Evolutionary conservation across 2,113 vertebrate species (phyloP).

Genomic region (Equus przewalskii): DNA sequence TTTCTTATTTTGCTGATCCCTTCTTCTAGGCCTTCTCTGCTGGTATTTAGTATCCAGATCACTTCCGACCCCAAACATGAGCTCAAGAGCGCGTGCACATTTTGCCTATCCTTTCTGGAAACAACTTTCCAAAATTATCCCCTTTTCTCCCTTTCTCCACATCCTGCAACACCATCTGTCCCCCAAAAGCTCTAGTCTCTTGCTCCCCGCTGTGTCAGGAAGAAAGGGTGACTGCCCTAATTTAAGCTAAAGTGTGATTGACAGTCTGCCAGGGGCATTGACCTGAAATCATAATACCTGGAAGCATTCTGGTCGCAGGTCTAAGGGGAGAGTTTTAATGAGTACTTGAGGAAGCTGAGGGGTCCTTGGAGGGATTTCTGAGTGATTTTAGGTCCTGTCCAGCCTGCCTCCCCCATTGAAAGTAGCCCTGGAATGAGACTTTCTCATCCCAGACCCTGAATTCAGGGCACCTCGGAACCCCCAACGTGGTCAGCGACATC

Average conservation of each 20-base stretch:
- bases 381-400: background rate
- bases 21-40: background rate
- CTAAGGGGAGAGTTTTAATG: background rate
- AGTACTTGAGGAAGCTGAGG: background rate
- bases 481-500: fast-evolving
- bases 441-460: background rate
- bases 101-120: background rate
- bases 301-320: background rate
- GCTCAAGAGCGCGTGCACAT: background rate
- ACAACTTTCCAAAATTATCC: background rate
- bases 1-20: background rate
- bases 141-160: background rate
- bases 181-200: background rate
- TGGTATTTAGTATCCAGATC: background rate
- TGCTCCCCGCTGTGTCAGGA: background rate
- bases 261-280: background rate
- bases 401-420: background rate
- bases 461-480: background rate
- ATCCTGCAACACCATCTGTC: background rate
- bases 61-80: background rate
- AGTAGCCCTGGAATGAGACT: background rate
- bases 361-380: background rate
- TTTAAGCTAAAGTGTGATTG: background rate
- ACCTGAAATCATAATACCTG: background rate
- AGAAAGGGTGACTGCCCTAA: background rate